phyloP scores from a whole-genome alignment of 2,113 vertebrate species.

The Misgurnus anguillicaudatus region DNA sequence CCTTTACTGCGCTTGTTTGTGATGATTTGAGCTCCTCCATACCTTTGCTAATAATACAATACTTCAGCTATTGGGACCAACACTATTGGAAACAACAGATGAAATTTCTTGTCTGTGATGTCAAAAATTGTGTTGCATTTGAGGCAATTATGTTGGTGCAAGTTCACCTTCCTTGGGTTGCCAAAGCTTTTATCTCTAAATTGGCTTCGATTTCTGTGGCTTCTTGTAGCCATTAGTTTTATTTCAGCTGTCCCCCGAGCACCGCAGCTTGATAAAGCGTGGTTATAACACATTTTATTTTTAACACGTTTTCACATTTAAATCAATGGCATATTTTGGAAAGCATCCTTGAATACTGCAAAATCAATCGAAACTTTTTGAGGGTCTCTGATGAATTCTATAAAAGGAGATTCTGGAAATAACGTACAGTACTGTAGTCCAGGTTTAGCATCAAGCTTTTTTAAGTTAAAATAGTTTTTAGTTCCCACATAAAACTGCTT shows the following conservation, averaged over 20 bases:
- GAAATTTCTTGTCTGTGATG: slow-evolving; percentile 36
- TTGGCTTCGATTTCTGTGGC: slow-evolving; percentile 34
- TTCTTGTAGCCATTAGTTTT: slow-evolving; percentile 37
- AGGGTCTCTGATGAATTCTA: slow-evolving; percentile 3
- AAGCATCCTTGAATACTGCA: slow-evolving; percentile 11
- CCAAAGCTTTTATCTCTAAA: slow-evolving; percentile 42
- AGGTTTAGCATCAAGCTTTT: background rate
- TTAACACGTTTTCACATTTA: slow-evolving; percentile 14
- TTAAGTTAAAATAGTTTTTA: no score
- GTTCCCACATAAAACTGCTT: no score
- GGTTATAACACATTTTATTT: slow-evolving; percentile 20
- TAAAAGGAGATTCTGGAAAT: background rate
- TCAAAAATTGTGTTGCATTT: slow-evolving; percentile 33
- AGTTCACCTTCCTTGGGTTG: slow-evolving; percentile 29
- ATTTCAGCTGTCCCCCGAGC: slow-evolving; percentile 11
- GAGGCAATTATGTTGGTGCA: slow-evolving; percentile 29
- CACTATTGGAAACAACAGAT: slow-evolving; percentile 10
- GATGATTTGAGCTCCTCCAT: background rate
- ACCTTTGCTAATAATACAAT: slow-evolving; percentile 1
- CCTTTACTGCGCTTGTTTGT: background rate
- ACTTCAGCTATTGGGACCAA: background rate
- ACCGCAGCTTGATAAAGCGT: slow-evolving; percentile 1
- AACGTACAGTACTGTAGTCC: no score
- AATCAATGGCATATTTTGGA: slow-evolving; percentile 34
- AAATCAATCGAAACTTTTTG: background rate